Conservation (phyloP, 2,797 vertebrate genomes). For the Sus cebifrons region DNA sequence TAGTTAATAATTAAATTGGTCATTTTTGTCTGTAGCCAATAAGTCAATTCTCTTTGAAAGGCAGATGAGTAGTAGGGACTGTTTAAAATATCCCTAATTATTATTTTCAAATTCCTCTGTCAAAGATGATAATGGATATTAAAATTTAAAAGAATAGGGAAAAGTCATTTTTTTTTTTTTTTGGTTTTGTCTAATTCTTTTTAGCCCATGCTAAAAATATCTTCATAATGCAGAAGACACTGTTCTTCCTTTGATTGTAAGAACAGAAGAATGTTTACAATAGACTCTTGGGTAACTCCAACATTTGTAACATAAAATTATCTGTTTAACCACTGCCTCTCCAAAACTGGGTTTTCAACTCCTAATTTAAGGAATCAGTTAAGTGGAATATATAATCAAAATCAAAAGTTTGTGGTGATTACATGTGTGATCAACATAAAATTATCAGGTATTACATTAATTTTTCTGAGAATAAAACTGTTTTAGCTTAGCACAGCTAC, state of each 20-base stretch:
- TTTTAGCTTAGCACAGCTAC: conserved; percentile 19
- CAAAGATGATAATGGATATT: conserved; percentile 9
- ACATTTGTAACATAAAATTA: conserved; percentile 37
- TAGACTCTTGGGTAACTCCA: not conserved
- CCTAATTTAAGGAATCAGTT: conserved; percentile 34
- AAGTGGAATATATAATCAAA: conserved; percentile 52
- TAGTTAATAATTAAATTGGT: conserved; percentile 49
- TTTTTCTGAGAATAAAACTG: not conserved
- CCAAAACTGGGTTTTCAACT: conserved; percentile 48
- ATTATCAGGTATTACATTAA: conserved; percentile 42
- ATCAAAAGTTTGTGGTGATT: conserved; percentile 38
- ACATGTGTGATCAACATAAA: conserved; percentile 49
- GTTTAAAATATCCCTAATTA: conserved; percentile 5
- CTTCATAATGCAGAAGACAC: not conserved
- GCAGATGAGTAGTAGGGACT: not conserved
- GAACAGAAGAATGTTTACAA: conserved; percentile 10
- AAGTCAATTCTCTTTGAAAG: conserved; percentile 30
- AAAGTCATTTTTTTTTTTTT: not conserved
- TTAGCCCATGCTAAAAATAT: conserved; percentile 4
- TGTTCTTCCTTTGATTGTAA: not conserved
- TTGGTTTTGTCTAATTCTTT: not conserved
- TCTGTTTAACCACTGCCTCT: not conserved
- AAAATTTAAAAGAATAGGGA: conserved; percentile 27
- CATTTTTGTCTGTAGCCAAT: not conserved
- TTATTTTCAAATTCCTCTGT: conserved; percentile 32